Base-by-base conservation (phyloP, 2,888 invertebrate species). In the Drosophila anceps region DNA sequence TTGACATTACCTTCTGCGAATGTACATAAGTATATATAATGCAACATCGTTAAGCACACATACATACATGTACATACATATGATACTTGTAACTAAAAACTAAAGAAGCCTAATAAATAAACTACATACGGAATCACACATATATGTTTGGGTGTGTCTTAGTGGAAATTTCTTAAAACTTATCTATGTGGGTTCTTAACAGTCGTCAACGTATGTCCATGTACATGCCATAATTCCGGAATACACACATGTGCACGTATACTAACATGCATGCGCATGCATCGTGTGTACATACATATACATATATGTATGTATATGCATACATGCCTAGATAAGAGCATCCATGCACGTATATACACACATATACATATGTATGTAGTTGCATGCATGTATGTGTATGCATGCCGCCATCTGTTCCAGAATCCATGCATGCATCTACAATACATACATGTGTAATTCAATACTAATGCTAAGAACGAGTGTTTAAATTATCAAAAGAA, bases 1-100 rank as follows among this genome's bases (percentile, higher is more conserved):
- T 79, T 79, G 80, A 79, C 69, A 76, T 69, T 66, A 35, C 27
- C 20, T 46, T 69, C 48, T 60, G 48, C 46, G 33, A 63, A 63
- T 73, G 35, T n/a, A 37, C n/a, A 4, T 24, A 24, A 3, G 24
- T 24, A 24, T 20, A 33, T 15, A 27, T 33, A 33, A 31, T 41
- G 18, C 58, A 20, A 64, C 44, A 51, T 62, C 60, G 24, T 48
- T 39, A 39, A 37, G 24, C 35, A 18, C 24, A 13, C 31, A 37
- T 44, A 44, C 13, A 37, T 15, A 46, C 24, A 35, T 46, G 10
- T 18, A 13, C 18, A 41, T 41, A 29, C 15, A 8, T 37, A 27
- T 54, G 12, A 4, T 0, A 27, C 24, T 27, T 39, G 37, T 39
- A 18, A 39, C 18, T 55, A 35, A 18, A 20, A 35, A 3, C 2